phyloP scores from a whole-genome alignment of 2,888 invertebrate genomes.

The Noctua fimbriata region DNA sequence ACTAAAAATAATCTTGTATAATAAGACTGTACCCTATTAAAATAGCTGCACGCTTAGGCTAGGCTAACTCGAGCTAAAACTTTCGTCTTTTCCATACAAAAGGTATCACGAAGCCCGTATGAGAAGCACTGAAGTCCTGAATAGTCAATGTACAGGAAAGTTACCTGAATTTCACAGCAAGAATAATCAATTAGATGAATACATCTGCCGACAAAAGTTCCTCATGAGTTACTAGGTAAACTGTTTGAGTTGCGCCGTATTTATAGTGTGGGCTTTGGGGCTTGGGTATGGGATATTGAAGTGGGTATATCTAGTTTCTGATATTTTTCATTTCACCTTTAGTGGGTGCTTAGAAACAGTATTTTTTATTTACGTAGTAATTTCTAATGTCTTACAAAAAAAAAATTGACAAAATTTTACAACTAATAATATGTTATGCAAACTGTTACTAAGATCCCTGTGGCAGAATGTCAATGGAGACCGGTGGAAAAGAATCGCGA shows the following conservation, averaged over 20 bases:
- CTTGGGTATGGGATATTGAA: not conserved
- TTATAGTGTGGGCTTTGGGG: constrained; percentile 59
- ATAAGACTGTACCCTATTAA: not conserved
- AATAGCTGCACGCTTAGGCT: not conserved
- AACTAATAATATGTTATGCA: not conserved
- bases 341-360: too few species aligned
- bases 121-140: constrained; percentile 24
- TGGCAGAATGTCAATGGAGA: too few species aligned
- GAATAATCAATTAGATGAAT: constrained; percentile 81
- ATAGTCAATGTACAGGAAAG: constrained; percentile 57
- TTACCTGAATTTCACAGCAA: constrained; percentile 68
- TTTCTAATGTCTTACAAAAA: too few species aligned
- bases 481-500: too few species aligned
- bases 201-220: constrained; percentile 75
- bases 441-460: too few species aligned
- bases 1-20: too few species aligned
- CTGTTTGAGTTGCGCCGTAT: constrained; percentile 65
- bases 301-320: not conserved
- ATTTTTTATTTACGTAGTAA: too few species aligned
- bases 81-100: constrained; percentile 42
- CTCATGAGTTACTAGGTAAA: constrained; percentile 63
- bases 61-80: constrained; percentile 1
- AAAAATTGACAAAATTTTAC: not conserved
- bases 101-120: constrained; percentile 8
- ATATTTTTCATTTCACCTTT: not conserved